Evolutionary conservation across 1,140 invertebrate genomes (phyloP).

Genomic region (honey bee (Apis mellifera)): DNA sequence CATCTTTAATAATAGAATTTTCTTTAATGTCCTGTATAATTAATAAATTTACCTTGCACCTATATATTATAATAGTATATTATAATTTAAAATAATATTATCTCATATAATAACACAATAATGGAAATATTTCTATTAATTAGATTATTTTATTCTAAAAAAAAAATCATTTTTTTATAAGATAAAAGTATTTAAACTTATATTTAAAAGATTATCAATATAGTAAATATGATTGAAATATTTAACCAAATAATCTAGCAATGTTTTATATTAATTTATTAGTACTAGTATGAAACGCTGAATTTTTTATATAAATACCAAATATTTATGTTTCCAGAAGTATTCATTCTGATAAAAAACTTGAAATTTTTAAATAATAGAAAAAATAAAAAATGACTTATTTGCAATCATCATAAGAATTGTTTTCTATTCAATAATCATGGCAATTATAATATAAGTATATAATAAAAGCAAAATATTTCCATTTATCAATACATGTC

Average conservation of each 20-base stretch:
- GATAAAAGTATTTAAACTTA: conserved; percentile 5
- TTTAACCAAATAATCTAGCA: conserved; percentile 39
- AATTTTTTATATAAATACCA: conserved; percentile 44
- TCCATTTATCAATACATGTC: conserved; percentile 85
- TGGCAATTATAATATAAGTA: conserved; percentile 79
- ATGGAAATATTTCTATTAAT: conserved; percentile 14
- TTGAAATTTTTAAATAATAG: not conserved
- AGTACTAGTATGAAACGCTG: conserved; percentile 42
- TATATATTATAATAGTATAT: conserved; percentile 42
- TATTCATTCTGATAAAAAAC: conserved; percentile 6
- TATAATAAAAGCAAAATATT: conserved; percentile 86
- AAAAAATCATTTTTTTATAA: conserved; percentile 1
- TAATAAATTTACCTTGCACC: conserved; percentile 85
- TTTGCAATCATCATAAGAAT: conserved; percentile 80
- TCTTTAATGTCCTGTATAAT: conserved; percentile 84
- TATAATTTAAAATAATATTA: conserved; percentile 43
- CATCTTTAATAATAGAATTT: conserved; percentile 69
- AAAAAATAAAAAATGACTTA: conserved; percentile 72
- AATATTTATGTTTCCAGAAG: not conserved
- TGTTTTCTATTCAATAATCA: conserved; percentile 83
- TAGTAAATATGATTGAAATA: conserved; percentile 9
- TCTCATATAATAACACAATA: conserved; percentile 27
- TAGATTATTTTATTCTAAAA: not conserved
- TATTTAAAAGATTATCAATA: conserved; percentile 44
- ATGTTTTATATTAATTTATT: conserved; percentile 25